These are phyloP conservation scores for Girardinichthys multiradiatus DNA, from an alignment of 2,113 vertebrate species.

Conservation along the genomic window DNA sequence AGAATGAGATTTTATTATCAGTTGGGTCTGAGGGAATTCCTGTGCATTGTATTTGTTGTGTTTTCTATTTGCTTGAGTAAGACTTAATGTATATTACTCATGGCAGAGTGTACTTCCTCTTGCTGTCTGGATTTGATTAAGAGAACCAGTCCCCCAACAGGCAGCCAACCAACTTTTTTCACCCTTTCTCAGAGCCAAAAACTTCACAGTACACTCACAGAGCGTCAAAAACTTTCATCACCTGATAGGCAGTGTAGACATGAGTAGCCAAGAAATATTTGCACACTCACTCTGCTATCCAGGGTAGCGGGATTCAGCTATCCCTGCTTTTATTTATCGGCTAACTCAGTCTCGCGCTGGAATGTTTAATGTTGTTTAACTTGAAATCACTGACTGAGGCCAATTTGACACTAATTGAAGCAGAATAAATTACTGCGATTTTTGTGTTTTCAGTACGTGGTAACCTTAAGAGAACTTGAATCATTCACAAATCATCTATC, in stretches of 20 bases:
- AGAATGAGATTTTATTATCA: conserved; percentile 32
- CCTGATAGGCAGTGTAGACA: background rate
- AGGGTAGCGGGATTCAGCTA: conserved; percentile 5
- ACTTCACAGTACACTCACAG: conserved; percentile 12
- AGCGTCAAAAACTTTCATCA: conserved; percentile 10
- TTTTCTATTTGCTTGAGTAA: conserved; percentile 63
- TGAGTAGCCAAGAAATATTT: conserved; percentile 2
- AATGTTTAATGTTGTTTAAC: conserved; percentile 19
- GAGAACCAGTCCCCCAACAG: conserved; percentile 32
- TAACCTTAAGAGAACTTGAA: conserved; percentile 58
- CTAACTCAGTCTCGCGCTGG: conserved; percentile 16
- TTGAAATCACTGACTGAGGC: background rate
- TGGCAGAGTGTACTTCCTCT: conserved; percentile 58
- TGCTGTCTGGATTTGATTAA: conserved; percentile 74
- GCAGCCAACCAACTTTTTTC: conserved; percentile 29
- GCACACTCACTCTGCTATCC: conserved; percentile 6
- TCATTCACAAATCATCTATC: conserved; percentile 67
- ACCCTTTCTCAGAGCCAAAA: conserved; percentile 2
- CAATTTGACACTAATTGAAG: conserved; percentile 33
- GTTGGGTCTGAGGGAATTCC: conserved; percentile 26
- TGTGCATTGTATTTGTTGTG: conserved; percentile 43
- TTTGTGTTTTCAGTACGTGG: conserved; percentile 39
- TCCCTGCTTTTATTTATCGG: background rate
- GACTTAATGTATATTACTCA: conserved; percentile 61
- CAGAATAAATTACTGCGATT: conserved; percentile 29